Base-by-base conservation (phyloP, 2,888 invertebrate genomes). In the Hedychridium roseum region DNA sequence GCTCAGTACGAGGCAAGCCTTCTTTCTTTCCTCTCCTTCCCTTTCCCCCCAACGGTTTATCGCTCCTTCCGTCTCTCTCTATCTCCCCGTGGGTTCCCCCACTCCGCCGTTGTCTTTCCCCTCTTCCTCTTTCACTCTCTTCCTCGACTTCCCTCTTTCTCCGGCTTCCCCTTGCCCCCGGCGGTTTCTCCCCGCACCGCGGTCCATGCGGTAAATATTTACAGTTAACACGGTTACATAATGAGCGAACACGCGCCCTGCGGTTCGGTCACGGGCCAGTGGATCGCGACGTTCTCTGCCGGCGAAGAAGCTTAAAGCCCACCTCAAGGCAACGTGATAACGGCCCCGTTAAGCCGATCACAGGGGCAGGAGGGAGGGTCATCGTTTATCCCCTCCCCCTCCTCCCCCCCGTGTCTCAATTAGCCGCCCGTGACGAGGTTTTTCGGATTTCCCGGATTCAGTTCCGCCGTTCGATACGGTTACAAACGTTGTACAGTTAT, bases 191-290 rank as follows among this genome's bases (percentile, higher is more conserved):
- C 28, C 27, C 43, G 27, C 27, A 37, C 27, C 35, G 47, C 50
- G 50, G 35, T 15, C 44, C 50, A 63, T 67, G 61, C 68, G 65
- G 73, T 73, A 73, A 73, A 73, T 74, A 73, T 73, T 74, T 73
- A 74, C 73, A 73, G 73, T 74, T 74, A 74, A 70, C 63, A 58
- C 70, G 60, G 65, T 73, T 73, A 70, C 73, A 65, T 73, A 73
- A 74, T 68, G 71, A 35, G 40, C 52, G 63, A 46, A 50, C 55
- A 53, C 54, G 32, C 48, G 45, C 44, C 32, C 30, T 20, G 12
- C 34, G 36, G 43, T 27, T 23, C 31, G 15, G 18, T 51, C 59
- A 57, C 53, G 54, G 55, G 48, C 54, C 42, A 51, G 44, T 49
- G 49, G 40, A 46, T 46, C 39, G 54, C 31, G 44, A 37, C 41